Conservation (phyloP, 2,113 vertebrate species). For the Ammodramus savannarum region DNA sequence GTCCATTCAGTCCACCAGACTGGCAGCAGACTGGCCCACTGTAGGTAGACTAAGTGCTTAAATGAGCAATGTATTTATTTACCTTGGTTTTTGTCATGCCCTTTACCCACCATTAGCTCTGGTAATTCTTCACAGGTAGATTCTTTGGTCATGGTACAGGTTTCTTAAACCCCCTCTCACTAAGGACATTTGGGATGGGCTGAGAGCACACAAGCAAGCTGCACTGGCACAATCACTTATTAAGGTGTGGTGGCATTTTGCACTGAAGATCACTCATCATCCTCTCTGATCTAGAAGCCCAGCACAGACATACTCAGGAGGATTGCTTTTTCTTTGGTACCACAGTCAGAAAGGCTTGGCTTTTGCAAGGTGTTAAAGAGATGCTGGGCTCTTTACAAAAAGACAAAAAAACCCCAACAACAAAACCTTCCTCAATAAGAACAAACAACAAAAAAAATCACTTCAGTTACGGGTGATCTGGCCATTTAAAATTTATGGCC, state of each 20-base stretch:
- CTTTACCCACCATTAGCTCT: neutral
- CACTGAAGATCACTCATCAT: neutral
- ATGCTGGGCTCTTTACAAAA: neutral
- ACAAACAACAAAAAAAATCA: neutral
- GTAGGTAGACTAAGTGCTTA: neutral
- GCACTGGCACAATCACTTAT: neutral
- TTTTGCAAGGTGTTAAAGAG: neutral
- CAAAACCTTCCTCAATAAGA: neutral
- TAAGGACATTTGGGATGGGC: neutral
- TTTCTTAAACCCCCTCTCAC: neutral
- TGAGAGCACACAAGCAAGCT: neutral
- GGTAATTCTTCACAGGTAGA: neutral
- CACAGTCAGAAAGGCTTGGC: neutral
- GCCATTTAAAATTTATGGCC: neutral
- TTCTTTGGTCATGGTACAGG: neutral
- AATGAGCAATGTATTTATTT: neutral
- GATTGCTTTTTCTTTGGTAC: neutral
- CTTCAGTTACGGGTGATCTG: neutral
- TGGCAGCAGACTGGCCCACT: neutral
- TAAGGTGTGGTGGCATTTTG: neutral
- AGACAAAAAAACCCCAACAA: neutral
- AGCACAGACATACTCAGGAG: neutral
- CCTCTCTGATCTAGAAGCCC: neutral
- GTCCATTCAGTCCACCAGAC: neutral
- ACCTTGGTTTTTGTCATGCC: neutral